Evolutionary conservation across 2,113 vertebrate genomes (phyloP).

Genomic region (Cinclus mexicanus): DNA sequence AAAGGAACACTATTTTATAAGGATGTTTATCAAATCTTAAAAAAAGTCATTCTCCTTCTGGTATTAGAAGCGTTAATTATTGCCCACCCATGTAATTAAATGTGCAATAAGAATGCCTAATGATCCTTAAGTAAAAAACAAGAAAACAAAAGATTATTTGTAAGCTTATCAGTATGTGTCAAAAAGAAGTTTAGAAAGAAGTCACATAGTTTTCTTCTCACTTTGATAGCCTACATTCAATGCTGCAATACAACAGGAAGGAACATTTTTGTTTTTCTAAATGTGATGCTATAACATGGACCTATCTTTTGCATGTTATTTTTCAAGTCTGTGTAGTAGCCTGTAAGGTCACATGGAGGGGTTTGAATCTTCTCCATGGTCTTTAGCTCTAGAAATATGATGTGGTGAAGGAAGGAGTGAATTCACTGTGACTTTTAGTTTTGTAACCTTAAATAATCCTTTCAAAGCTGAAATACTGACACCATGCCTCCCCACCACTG

Average conservation of each 20-base stretch:
- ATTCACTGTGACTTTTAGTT: background rate
- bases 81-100: background rate
- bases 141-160: background rate
- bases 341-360: background rate
- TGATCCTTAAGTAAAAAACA: background rate
- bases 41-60: background rate
- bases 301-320: background rate
- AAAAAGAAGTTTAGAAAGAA: background rate
- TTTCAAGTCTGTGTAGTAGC: background rate
- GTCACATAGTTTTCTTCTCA: background rate
- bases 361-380: background rate
- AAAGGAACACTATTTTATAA: background rate
- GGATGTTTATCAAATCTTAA: background rate
- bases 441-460: background rate
- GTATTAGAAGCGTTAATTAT: background rate
- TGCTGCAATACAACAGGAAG: background rate
- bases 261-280: background rate
- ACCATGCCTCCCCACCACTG: accelerated
- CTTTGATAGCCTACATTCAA: background rate
- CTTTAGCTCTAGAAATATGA: background rate
- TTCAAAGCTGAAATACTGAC: background rate
- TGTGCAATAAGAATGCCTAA: background rate
- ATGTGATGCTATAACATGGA: accelerated
- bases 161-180: background rate
- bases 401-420: background rate